Base-by-base conservation (phyloP, 2,113 vertebrate species). In the Bujurquina vittata region DNA sequence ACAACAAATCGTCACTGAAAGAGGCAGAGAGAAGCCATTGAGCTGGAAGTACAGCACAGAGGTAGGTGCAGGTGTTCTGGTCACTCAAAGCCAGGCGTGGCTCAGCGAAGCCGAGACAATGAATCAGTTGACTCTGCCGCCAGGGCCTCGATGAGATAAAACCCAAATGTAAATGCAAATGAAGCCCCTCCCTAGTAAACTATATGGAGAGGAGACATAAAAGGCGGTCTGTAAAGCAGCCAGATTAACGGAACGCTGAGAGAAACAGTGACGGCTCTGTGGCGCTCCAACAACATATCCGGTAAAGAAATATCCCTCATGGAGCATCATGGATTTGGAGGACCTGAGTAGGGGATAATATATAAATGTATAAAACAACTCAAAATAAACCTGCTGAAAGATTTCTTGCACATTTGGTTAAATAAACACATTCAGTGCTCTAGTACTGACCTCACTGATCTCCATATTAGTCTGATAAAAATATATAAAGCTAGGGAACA, bases 91-190 rank as follows among this genome's bases (percentile, higher is more conserved):
- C 59, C 78, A 85, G 83, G 88, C 69, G 76, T 81, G 81, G 59
- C 52, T 52, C 54, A 12, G 55, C 77, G 56, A 73, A 3, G 74
- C 0, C n/a, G 54, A 65, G 75, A 91, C 93, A 91, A 81, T 20
- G 86, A 87, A 92, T 89, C 86, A 83, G 78, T 90, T 87, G 85
- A 86, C 46, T 74, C 59, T 57, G 83, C 60, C 8, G 77, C 40
- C 17, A 1, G 58, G 43, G 81, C 63, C 75, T 69, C 35, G 3
- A 77, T 88, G 77, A 77, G 92, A 90, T 90, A 88, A 91, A 89
- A 93, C 65, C 76, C 92, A 93, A 93, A 94, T 90, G 80, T 59
- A 2, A 37, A 94, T 93, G 92, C 92, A 94, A 94, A 94, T 83
- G 74, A 79, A 46, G 79, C 10, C 3, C 1, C 1, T 0, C 60